A percentile compares a stretch with the other conserved stretches of the same genome.
Conservation (phyloP, 2,888 invertebrate genomes). For the Cosmia trapezina region DNA sequence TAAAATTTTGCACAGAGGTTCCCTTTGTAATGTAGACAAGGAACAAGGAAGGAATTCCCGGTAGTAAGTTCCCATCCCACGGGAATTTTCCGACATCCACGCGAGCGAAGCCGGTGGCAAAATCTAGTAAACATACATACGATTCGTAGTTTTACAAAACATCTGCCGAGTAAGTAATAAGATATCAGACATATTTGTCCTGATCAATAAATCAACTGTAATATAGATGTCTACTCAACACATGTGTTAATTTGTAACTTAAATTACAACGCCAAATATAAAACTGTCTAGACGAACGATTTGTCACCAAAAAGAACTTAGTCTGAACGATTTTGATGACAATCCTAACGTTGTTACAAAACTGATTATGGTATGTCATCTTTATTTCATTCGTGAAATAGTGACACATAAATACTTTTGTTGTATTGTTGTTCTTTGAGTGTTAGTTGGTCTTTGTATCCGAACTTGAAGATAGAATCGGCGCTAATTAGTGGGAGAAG, state of each 20-base stretch:
- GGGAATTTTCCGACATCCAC: too few relatives aligned
- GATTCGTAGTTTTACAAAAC: not conserved
- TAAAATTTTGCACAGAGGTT: too few relatives aligned
- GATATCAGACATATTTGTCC: not conserved
- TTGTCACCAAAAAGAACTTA: conserved; percentile 18
- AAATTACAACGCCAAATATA: conserved; percentile 14
- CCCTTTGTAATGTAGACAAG: too few relatives aligned
- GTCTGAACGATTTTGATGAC: conserved; percentile 28
- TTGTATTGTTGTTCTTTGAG: conserved; percentile 13
- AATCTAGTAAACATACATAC: too few relatives aligned
- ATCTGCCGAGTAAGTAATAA: not conserved
- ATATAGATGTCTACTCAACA: not conserved
- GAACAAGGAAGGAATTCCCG: too few relatives aligned
- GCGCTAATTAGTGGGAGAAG: conserved; percentile 15
- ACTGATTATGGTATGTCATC: conserved; percentile 26
- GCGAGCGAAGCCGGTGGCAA: too few relatives aligned
- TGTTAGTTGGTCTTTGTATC: conserved; percentile 11
- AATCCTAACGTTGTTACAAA: conserved; percentile 12
- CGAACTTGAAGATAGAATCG: not conserved
- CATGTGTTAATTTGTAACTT: conserved; percentile 17
- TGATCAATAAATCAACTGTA: not conserved
- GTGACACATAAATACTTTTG: not conserved
- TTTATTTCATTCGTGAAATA: conserved; percentile 25
- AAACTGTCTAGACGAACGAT: conserved; percentile 33
- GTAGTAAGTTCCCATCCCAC: too few relatives aligned